Percentiles rank a stretch among this genome's conserved stretches.
Evolutionary conservation across 2,113 vertebrate genomes (phyloP).

Genomic region (Brienomyrus longianalis): DNA sequence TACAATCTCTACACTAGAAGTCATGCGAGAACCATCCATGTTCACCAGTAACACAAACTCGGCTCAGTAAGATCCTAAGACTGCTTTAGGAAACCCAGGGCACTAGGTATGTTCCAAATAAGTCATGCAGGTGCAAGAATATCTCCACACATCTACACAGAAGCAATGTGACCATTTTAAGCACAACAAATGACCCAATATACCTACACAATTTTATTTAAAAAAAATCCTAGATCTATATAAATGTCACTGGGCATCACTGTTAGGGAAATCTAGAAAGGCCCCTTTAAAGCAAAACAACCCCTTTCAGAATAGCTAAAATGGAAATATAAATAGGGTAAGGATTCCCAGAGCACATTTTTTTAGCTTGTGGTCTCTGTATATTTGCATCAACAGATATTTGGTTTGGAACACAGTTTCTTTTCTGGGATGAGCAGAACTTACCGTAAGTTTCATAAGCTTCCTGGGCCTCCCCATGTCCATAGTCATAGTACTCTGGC

Average conservation of each 20-base stretch:
- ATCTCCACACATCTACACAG: not conserved
- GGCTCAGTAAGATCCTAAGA: not conserved
- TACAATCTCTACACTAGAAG: not conserved
- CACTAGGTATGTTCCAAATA: not conserved
- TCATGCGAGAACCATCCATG: not conserved
- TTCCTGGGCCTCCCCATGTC: constrained; percentile 89
- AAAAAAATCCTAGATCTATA: not conserved
- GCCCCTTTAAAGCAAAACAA: not conserved
- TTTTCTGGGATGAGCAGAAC: constrained; percentile 6
- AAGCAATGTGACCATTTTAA: not conserved
- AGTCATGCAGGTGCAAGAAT: not conserved
- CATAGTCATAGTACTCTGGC: constrained; percentile 96
- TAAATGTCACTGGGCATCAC: not conserved
- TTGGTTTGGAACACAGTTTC: not conserved
- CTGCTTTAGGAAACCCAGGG: not conserved
- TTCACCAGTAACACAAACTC: not conserved
- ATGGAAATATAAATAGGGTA: not conserved
- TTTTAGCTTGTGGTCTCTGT: not conserved
- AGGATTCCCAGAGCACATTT: not conserved
- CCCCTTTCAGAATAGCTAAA: not conserved
- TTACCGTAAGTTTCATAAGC: constrained; percentile 90
- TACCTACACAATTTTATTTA: not conserved
- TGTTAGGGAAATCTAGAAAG: not conserved
- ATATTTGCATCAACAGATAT: not conserved
- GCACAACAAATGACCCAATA: not conserved